Evolutionary conservation across 2,888 invertebrate species (phyloP).

Genomic region (Neuroscelio doddi): DNA sequence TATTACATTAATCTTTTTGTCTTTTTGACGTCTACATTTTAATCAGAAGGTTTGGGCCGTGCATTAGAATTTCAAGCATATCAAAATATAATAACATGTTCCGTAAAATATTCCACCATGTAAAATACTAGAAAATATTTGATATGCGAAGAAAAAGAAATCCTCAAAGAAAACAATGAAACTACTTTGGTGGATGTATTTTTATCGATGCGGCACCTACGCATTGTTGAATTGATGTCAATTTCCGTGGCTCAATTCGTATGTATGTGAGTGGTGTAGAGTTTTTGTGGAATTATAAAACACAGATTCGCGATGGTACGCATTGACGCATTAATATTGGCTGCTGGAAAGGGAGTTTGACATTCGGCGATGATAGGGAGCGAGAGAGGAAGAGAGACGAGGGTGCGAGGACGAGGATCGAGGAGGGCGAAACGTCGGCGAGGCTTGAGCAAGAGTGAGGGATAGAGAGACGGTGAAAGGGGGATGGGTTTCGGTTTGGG

Average conservation of each 20-base stretch:
- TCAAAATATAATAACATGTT: no score
- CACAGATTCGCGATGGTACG: constrained; percentile 50
- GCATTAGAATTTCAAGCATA: no score
- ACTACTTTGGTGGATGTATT: neutral
- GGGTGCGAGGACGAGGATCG: constrained; percentile 37
- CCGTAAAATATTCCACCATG: no score
- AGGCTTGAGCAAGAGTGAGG: constrained; percentile 46
- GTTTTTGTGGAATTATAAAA: constrained; percentile 35
- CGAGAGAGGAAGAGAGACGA: constrained; percentile 46
- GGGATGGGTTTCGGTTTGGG: constrained; percentile 44
- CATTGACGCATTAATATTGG: constrained; percentile 60
- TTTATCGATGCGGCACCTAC: neutral
- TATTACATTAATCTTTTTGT: no score
- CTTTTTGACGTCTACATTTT: no score
- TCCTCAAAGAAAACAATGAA: neutral
- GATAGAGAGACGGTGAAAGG: constrained; percentile 28
- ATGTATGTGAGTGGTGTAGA: neutral
- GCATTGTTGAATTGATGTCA: constrained; percentile 1
- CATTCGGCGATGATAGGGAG: constrained; percentile 54
- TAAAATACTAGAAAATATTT: no score
- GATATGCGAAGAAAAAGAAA: neutral
- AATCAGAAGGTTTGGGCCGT: no score
- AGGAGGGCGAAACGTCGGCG: constrained; percentile 44
- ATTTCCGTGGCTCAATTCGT: neutral
- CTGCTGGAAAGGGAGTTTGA: constrained; percentile 51